phyloP scores from a whole-genome alignment of 2,113 vertebrate genomes.

The Oncorhynchus kisutch region DNA sequence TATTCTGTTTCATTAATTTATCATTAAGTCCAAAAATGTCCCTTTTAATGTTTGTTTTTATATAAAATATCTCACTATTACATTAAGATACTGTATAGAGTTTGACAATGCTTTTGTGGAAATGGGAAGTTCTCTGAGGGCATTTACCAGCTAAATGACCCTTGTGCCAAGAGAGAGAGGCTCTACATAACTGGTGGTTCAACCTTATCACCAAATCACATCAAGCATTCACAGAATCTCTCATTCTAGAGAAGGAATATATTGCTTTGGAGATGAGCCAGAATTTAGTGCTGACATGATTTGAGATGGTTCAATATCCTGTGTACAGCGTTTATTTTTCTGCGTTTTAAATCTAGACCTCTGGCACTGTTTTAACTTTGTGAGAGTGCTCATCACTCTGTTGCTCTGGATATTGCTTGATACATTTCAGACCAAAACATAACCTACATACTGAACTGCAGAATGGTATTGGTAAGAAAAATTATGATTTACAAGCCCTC shows the following conservation, averaged over 20 bases:
- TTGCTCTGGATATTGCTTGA: too few species aligned
- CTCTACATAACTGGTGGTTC: too few species aligned
- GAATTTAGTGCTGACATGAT: conserved; percentile 47
- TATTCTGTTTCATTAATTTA: too few species aligned
- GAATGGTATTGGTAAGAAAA: not conserved
- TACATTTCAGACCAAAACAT: not conserved
- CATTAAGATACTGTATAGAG: too few species aligned
- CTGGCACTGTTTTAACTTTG: not conserved
- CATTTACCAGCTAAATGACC: too few species aligned
- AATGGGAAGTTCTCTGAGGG: too few species aligned
- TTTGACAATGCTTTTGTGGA: too few species aligned
- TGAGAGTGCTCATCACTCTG: not conserved
- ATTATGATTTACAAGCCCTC: too few species aligned
- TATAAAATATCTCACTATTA: too few species aligned
- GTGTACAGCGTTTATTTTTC: conserved; percentile 39
- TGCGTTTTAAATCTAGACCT: conserved; percentile 2
- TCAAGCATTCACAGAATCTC: conserved; percentile 35
- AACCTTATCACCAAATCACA: not conserved
- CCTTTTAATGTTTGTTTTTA: too few species aligned
- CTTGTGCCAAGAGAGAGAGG: too few species aligned
- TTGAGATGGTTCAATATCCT: conserved; percentile 47
- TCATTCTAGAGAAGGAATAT: conserved; percentile 25
- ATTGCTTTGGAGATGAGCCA: conserved; percentile 44
- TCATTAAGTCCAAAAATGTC: too few species aligned
- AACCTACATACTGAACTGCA: not conserved